Evolutionary conservation across 2,113 vertebrate species (phyloP), one percentile per base, ranked within the genome.

Genomic region (Bos javanicus): DNA sequence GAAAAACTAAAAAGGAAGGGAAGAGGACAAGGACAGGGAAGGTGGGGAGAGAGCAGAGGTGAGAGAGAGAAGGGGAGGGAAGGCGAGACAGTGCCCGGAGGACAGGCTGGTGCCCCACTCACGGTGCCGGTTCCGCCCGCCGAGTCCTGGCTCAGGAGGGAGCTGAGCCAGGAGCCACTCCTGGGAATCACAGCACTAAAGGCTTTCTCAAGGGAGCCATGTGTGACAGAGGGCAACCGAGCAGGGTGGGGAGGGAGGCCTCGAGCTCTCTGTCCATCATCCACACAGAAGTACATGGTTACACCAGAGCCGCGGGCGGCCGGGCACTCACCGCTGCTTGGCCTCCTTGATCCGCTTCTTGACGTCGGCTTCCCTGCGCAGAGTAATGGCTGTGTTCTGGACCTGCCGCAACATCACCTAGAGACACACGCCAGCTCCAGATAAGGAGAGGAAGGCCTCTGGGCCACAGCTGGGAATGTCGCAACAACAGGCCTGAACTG

Each of bases 331-430:
- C 99, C 99, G 99, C 94, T 99, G 99, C 98, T 99, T 99, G 64
- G 99, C 99, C 50, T 99, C 99, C 17, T 99, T 99, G 97, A 99
- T 99, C 88, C 99, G 99, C 97, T 99, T 99, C 98, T 99, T 99
- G 97, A 99, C 99, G 0, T 99, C 99, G 21, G 99, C 99, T 96
- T 99, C 99, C 89, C 99, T 98, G 56, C 99, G 99, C 76, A 99
- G 97, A 84, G 99, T 99, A 96, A 99, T 99, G 64, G 99, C 99
- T 0, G 99, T 98, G 97, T 99, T 99, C 96, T 99, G 99, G 76
- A 99, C 99, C 80, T 99, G 99, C 50, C 99, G 99, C 30, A 99
- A 86, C 17, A 98, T 99, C 43, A 99, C 98, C 99, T 99, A 54
- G 21, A 98, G 97, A 93, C 7, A 43, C 5, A 76, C 43, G 30